Evolutionary conservation across 2,888 invertebrate species (phyloP).

Genomic region (Bimastos eiseni): DNA sequence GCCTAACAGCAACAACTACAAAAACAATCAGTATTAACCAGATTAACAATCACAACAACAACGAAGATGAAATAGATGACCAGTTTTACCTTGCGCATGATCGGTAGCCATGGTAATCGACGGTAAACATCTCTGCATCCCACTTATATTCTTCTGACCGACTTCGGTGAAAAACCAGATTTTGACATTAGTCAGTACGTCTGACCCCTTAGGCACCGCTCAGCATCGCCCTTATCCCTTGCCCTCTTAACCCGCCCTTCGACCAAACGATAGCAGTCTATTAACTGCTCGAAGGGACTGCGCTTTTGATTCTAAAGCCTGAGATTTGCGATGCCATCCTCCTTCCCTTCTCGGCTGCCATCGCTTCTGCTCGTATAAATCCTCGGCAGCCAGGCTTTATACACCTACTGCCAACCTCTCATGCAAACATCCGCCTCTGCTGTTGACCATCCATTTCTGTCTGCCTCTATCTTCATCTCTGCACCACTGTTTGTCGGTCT

Average conservation of each 20-base stretch:
- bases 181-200: background rate
- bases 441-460: background rate
- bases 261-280: background rate
- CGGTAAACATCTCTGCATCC: background rate
- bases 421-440: background rate
- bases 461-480: background rate
- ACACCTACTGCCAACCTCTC: background rate
- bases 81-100: conserved; percentile 3
- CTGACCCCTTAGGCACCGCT: background rate
- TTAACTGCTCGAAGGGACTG: background rate
- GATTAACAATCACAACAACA: background rate
- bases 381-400: background rate
- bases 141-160: background rate
- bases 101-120: background rate
- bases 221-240: background rate
- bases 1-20: background rate
- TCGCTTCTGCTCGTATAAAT: background rate
- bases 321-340: background rate
- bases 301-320: background rate
- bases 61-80: background rate
- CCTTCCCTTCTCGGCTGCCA: background rate
- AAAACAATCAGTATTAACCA: background rate
- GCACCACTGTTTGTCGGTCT: background rate
- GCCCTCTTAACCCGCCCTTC: background rate
- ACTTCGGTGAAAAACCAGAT: background rate